phyloP scores from a whole-genome alignment of 2,797 vertebrate species.

The Danio aesculapii region DNA sequence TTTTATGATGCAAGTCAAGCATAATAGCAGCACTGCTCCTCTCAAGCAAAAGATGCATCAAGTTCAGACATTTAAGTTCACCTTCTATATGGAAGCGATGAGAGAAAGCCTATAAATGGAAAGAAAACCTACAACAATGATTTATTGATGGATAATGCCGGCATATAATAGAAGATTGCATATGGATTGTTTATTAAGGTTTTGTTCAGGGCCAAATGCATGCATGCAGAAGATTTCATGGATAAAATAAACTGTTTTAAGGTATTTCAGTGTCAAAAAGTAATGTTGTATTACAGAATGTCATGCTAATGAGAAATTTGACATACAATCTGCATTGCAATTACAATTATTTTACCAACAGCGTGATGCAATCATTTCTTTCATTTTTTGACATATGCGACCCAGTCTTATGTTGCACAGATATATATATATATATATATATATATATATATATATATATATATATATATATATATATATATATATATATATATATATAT shows the following conservation, averaged over 20 bases:
- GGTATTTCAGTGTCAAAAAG: not conserved
- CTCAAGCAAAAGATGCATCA: not conserved
- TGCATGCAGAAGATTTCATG: not conserved
- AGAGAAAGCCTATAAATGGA: not conserved
- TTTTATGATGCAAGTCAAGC: constrained; percentile 5
- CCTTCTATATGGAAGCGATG: not conserved
- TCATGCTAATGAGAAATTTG: not conserved
- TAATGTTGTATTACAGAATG: not conserved
- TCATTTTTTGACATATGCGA: too few species aligned
- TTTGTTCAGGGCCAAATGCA: not conserved
- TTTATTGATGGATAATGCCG: constrained; percentile 2
- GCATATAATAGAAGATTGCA: not conserved
- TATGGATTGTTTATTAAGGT: not conserved
- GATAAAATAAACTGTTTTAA: not conserved
- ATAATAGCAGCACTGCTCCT: not conserved
- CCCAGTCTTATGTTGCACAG: too few species aligned
- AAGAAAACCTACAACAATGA: not conserved
- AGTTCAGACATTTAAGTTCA: not conserved
- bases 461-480: too few species aligned
- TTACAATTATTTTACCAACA: too few species aligned
- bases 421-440: too few species aligned
- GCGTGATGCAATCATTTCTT: too few species aligned
- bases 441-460: too few species aligned
- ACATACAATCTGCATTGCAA: too few species aligned
- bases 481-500: too few species aligned